Evolutionary conservation across 2,113 vertebrate species (phyloP), one percentile per base, ranked within the genome.

Genomic region (Barnardius zonarius): DNA sequence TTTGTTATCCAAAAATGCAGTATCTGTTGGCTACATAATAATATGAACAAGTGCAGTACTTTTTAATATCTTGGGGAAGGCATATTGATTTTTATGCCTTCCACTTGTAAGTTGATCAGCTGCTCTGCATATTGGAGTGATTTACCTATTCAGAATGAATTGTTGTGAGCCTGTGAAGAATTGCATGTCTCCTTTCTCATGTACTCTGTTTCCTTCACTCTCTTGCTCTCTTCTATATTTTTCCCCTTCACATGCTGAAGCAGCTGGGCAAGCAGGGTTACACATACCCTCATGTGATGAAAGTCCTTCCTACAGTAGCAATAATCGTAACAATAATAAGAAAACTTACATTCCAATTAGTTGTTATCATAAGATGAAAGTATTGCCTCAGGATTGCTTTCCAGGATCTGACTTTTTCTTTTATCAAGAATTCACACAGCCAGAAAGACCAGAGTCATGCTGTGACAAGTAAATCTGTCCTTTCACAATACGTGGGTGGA

Each of bases 81-180:
- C 30, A 73, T 73, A 93, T 20, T 66, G 87, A 94, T 93, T 96
- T 97, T 70, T 83, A 84, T 76, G 52, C 61, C 86, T 82, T 76
- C 77, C 85, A 51, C 75, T 82, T 57, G 37, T 52, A 86, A 85
- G 5, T 33, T 13, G 8, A 31, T 95, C 3, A 59, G 63, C 68
- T 95, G 10, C 46, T 84, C 64, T 81, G 55, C 62, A 23, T 44
- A 33, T 1, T 16, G 74, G 52, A 96, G 59, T 57, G 28, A 73
- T 95, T 90, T 83, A 52, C 64, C 27, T 86, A n/a, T 51, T 95
- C 74, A 83, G 76, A 54, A 91, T 75, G 83, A 72, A 91, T 90
- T 78, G n/a, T 18, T 59, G 49, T 46, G 55, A 27, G 30, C 46
- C 66, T 70, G 17, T 86, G 67, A 96, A 85, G 66, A 84, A 44